Evolutionary conservation across 2,888 invertebrate genomes (phyloP).

Genomic region (Agrochola macilenta): DNA sequence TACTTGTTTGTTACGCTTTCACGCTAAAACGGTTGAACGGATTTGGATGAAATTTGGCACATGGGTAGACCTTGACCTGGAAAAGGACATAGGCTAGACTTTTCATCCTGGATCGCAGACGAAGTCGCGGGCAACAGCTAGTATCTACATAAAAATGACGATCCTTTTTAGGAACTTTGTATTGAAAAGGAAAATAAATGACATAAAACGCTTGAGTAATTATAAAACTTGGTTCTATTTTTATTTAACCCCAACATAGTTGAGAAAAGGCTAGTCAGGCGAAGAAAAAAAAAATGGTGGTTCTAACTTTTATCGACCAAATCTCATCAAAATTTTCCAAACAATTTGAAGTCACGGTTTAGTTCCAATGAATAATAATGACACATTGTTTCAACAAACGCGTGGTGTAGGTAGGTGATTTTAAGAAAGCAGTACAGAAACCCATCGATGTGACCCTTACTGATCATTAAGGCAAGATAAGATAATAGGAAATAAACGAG

Average conservation of each 20-base stretch:
- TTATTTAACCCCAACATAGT: no score
- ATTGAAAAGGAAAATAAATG: background rate
- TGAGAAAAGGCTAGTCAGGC: no score
- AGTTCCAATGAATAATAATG: conserved; percentile 26
- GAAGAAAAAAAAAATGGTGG: background rate
- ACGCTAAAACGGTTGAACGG: no score
- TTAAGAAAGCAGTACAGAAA: conserved; percentile 40
- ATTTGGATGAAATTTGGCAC: no score
- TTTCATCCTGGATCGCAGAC: no score
- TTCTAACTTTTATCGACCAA: background rate
- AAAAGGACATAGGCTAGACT: no score
- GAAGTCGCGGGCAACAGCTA: no score
- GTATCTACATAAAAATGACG: no score
- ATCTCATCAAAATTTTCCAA: conserved; percentile 3
- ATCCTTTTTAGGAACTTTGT: background rate
- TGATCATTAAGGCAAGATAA: conserved; percentile 83
- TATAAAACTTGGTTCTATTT: background rate
- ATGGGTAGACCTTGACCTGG: no score
- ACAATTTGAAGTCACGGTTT: conserved; percentile 22
- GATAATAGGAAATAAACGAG: conserved; percentile 84
- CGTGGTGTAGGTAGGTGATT: conserved; percentile 29
- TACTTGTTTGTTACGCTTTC: no score
- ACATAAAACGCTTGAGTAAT: background rate
- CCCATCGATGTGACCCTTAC: conserved; percentile 70
- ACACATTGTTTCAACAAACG: conserved; percentile 14